Base-by-base conservation (phyloP, 2,113 vertebrate genomes). In the Parus major region DNA sequence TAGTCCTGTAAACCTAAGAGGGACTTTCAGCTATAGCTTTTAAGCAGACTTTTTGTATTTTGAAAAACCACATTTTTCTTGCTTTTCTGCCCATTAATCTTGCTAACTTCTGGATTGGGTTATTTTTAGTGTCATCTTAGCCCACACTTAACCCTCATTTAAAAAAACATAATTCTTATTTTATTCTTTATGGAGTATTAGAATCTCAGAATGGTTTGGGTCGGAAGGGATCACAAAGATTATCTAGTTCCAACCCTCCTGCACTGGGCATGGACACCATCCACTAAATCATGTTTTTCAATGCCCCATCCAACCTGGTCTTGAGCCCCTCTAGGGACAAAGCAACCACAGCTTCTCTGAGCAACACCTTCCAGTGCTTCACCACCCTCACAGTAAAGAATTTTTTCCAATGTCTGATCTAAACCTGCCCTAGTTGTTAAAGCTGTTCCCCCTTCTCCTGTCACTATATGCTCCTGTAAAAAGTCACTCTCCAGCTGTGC, bases 211-310 rank as follows among this genome's bases (percentile, higher is more conserved):
- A 25, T 15, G 13, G 3, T 47, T 63, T 55, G 29, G 9, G 16
- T 41, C 6, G 2, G n/a, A 82, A 52, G 24, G 39, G 28, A 60
- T 52, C 6, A 39, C 47, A 53, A 46, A 82, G 13, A 10, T 66
- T 15, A 16, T 22, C 17, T 23, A 17, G 8, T 28, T 66, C 53
- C n/a, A 47, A 6, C 1, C 2, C 5, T 4, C 5, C 29, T 53
- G 22, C 25, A 15, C 5, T 20, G 13, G 18, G 7, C 12, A 35
- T 6, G 17, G n/a, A 33, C 18, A 66, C 18, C 0, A 2, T 60
- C 31, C 21, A 20, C 15, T 31, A 20, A 39, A 60, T 12, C n/a
- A 60, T 12, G 9, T 21, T 66, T 44, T 46, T 35, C 60, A 55
- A 8, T 35, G n/a, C 3, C 6, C 7, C 8, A 6, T 66, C 18